Evolutionary conservation across 2,888 invertebrate species (phyloP).

Genomic region (Mermis nigrescens): DNA sequence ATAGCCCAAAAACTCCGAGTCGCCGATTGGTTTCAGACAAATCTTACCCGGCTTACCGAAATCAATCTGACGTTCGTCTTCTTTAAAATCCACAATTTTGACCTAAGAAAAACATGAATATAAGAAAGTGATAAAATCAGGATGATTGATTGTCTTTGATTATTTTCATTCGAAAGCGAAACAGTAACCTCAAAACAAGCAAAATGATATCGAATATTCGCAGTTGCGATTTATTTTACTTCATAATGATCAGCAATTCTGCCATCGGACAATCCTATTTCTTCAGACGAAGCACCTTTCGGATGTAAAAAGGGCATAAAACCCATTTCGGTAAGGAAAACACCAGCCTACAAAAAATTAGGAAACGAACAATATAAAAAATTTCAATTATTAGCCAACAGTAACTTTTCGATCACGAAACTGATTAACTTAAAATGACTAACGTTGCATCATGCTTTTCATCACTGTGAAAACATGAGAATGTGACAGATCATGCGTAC

Average conservation of each 20-base stretch:
- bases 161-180: no score
- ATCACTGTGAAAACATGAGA: no score
- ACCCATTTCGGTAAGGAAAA: constrained; percentile 26
- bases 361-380: background rate
- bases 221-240: background rate
- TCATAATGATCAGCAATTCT: constrained; percentile 12
- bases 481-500: no score
- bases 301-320: constrained; percentile 22
- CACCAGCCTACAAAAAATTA: constrained; percentile 20
- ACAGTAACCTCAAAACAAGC: background rate
- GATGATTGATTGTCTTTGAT: no score
- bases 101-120: constrained; percentile 10
- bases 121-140: background rate
- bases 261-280: constrained; percentile 4
- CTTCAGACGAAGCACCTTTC: background rate
- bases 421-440: no score
- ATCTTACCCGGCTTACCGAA: constrained; percentile 32
- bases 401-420: no score
- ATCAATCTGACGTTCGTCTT: constrained; percentile 28
- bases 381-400: background rate
- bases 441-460: no score
- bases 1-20: constrained; percentile 36
- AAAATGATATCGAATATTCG: background rate
- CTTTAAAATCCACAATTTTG: constrained; percentile 28
- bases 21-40: constrained; percentile 29